Evolutionary conservation across 64 coral and sea anemone genomes (phyloP), one percentile per base, ranked within the genome.

Genomic region (Pocillopora verrucosa): DNA sequence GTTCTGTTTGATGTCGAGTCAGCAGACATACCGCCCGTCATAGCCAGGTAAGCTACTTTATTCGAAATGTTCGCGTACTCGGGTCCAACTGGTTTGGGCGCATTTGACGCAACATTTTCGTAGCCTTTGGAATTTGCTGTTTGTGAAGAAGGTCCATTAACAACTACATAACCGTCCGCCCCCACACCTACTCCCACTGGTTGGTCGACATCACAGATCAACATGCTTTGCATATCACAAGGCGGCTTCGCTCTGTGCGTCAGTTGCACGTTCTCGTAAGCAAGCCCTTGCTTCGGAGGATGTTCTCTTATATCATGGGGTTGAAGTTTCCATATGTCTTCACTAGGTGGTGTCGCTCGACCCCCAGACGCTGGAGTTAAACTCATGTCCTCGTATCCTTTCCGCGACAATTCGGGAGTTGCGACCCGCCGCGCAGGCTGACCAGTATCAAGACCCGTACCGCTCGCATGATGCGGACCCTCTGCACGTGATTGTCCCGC

Each of bases 361-460:
- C 36, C 84, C 2, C 65, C 56, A 57, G 16, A 19, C 2, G 59
- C 41, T 10, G 38, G 30, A 22, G 4, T 56, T 16, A 77, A 57
- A 58, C 19, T 88, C 90, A 92, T 92, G 20, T 92, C 75, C 22
- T 92, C 90, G 41, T 92, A 92, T 41, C 61, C 61, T 78, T 86
- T 91, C 12, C 73, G 41, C 22, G 80, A 73, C 14, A 83, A 68
- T 10, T 86, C 90, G 19, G 88, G 68, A 61, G 24, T 61, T 2
- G 26, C 65, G 13, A 85, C 82, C 37, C 19, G 82, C 38, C 68
- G 67, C 16, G 37, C 20, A 34, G 64, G 51, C 11, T 34, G 36
- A 3, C 26, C 41, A 5, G 65, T 25, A 25, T 12, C 13, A 24
- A 51, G 56, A 60, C 17, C 77, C 22, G 56, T 59, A 13, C 7